Evolutionary conservation across 2,888 invertebrate genomes (phyloP), one percentile per base, ranked within the genome.

Genomic region (Nomada ferruginata): DNA sequence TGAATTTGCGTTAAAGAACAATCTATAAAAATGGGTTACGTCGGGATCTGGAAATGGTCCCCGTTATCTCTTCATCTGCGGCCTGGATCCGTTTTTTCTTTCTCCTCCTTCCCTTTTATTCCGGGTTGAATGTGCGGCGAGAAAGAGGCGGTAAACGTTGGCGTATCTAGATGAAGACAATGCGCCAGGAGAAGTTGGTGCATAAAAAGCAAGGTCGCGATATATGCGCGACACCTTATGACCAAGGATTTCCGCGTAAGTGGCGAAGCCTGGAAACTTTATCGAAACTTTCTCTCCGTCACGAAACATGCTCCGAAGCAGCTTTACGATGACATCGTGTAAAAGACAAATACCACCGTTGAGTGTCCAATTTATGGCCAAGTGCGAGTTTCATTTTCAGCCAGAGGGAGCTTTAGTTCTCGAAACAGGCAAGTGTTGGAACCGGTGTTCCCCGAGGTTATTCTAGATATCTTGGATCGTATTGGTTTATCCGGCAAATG

Each of bases 131-230:
- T 23, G 59, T 0, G 2, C 68, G 26, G 29, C 52, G 10, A 26
- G n/a, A 53, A 47, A 55, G 15, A 64, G 64, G 42, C 42, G 3
- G 73, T n/a, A 59, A 79, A 64, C 64, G 42, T 11, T 15, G 42
- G 47, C 52, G 15, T 26, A 18, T 44, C 26, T n/a, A 26, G 15
- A 60, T 11, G 15, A 29, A 73, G 53, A 73, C 26, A 53, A 78
- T 53, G 44, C 68, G 47, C 13, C 53, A 47, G 23, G 55, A 53
- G 36, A 76, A 76, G 52, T 71, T 71, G 42, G 13, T 42, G 18
- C 63, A 64, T 59, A 69, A 81, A 69, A 73, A 47, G 13, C 78
- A 81, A 73, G 72, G 68, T 78, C 79, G 47, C 23, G 59, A 59
- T 36, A 26, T 71, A 71, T 52, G 79, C 61, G 61, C 55, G 60